Percentiles rank a stretch among this genome's conserved stretches.
phyloP scores from a whole-genome alignment of 2,888 invertebrate species.

The Dyspetes luteomarginatus region DNA sequence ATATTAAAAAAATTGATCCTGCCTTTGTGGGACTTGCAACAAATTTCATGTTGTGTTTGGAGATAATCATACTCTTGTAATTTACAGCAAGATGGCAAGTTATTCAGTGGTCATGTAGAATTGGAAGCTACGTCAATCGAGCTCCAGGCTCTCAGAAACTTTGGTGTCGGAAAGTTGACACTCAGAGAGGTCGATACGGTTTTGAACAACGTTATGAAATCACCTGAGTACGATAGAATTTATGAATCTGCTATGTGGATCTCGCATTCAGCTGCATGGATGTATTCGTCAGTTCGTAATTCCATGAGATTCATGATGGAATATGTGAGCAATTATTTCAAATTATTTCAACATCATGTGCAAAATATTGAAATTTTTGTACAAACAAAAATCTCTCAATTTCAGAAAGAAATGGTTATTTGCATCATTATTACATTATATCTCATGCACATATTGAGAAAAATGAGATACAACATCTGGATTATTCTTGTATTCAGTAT shows the following conservation, averaged over 20 bases:
- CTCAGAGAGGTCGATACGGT: conserved; percentile 75
- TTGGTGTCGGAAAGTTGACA: conserved; percentile 69
- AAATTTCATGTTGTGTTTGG: too few relatives aligned
- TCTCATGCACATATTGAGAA: background rate
- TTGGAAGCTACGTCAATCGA: conserved; percentile 71
- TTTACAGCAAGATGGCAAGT: conserved; percentile 66
- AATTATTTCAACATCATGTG: background rate
- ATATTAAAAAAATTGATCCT: background rate
- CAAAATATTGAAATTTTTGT: background rate
- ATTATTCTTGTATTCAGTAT: background rate
- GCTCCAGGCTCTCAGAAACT: conserved; percentile 71
- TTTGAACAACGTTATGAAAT: conserved; percentile 70
- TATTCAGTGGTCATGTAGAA: conserved; percentile 68
- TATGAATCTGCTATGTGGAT: background rate
- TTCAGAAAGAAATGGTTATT: conserved; percentile 7
- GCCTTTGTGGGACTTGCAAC: background rate
- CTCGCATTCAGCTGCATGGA: background rate
- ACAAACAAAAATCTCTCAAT: background rate
- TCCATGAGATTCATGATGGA: background rate
- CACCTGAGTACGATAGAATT: conserved; percentile 15
- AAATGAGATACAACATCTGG: background rate
- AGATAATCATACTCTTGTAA: background rate
- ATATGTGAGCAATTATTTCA: conserved; percentile 9
- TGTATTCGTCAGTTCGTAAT: background rate
- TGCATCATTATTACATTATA: background rate